Evolutionary conservation across 2,888 invertebrate genomes (phyloP).

Genomic region (Halictus quadricinctus): DNA sequence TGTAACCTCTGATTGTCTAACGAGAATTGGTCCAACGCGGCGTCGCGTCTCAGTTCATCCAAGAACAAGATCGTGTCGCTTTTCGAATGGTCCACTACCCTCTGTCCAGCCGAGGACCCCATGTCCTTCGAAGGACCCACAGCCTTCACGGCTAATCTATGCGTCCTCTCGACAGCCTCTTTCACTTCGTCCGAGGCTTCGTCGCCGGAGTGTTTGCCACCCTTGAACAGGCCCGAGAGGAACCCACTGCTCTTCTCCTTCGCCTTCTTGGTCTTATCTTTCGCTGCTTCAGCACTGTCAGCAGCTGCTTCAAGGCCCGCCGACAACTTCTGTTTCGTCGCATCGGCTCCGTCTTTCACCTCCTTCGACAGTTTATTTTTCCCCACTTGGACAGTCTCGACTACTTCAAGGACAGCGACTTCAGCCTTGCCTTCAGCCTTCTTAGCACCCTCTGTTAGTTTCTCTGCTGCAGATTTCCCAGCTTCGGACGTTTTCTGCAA

Average conservation of each 20-base stretch:
- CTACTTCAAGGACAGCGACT: neutral
- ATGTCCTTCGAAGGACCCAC: neutral
- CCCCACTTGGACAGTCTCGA: conserved; percentile 67
- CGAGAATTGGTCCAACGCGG: conserved; percentile 46
- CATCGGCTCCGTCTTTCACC: conserved; percentile 59
- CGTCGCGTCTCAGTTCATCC: conserved; percentile 71
- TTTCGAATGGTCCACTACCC: neutral
- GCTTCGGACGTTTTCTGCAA: conserved; percentile 1
- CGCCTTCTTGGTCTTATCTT: conserved; percentile 68
- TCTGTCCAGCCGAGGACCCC: neutral
- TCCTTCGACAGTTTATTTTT: conserved; percentile 60
- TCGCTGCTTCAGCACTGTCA: conserved; percentile 71
- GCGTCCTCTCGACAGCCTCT: conserved; percentile 79
- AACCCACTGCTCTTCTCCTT: conserved; percentile 71
- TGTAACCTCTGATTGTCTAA: neutral
- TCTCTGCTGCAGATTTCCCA: conserved; percentile 11
- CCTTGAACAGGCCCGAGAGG: conserved; percentile 69
- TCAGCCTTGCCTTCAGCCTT: conserved; percentile 16
- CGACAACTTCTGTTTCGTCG: conserved; percentile 37
- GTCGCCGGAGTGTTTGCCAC: conserved; percentile 63
- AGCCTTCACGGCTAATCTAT: conserved; percentile 23
- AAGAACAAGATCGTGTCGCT: conserved; percentile 53
- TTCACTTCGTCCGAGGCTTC: conserved; percentile 71
- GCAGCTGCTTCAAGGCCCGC: conserved; percentile 20
- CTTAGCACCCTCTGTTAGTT: conserved; percentile 48